Conservation (phyloP, 2,113 vertebrate species). For the Octodon degus region DNA sequence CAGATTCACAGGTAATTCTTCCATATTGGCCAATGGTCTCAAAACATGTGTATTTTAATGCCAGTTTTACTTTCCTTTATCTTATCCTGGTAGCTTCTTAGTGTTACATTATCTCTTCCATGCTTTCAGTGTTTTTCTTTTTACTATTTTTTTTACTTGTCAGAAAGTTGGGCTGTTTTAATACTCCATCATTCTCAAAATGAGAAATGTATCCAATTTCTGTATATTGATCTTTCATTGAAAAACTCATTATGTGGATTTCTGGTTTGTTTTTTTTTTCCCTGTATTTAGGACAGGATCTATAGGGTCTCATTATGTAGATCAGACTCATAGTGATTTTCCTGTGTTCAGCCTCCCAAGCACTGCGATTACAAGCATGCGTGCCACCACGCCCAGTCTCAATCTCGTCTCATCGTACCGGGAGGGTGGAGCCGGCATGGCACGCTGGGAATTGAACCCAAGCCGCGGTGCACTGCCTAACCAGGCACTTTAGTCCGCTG, state of each 20-base stretch:
- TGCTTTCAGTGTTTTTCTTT: not conserved
- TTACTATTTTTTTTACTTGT: constrained; percentile 17
- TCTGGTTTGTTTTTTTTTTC: not conserved
- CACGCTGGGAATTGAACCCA: too few species aligned
- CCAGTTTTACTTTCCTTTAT: not conserved
- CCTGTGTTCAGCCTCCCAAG: too few species aligned
- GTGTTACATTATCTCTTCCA: not conserved
- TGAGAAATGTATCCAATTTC: not conserved
- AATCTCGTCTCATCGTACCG: too few species aligned
- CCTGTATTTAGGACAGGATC: too few species aligned
- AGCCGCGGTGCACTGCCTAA: too few species aligned
- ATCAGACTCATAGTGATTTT: too few species aligned
- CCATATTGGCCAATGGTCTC: not conserved
- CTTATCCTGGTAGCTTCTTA: not conserved
- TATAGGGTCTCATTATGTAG: too few species aligned
- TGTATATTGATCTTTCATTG: not conserved
- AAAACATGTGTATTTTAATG: not conserved
- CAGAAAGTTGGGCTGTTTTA: constrained; percentile 5
- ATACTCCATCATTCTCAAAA: not conserved
- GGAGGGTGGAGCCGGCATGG: too few species aligned
- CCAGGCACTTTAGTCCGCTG: too few species aligned
- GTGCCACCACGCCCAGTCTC: too few species aligned
- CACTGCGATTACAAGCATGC: too few species aligned
- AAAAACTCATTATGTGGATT: constrained; percentile 18
- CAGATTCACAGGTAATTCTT: constrained; percentile 43